A percentile compares a stretch with the other conserved stretches of the same genome.
phyloP scores from a whole-genome alignment of 2,888 invertebrate species.

The Hofmannophila pseudospretella region DNA sequence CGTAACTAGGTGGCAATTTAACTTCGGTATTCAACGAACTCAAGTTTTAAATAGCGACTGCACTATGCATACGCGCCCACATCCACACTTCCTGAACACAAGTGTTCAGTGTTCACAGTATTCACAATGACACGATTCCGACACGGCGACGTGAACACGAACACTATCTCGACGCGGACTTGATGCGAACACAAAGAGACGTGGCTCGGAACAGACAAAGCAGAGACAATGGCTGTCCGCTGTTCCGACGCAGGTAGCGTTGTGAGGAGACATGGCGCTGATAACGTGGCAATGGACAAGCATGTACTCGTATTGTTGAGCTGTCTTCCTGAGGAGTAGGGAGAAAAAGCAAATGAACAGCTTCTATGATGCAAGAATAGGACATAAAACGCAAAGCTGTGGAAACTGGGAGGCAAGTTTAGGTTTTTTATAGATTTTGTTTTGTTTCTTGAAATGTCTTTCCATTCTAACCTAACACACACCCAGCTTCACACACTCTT shows the following conservation, averaged over 20 bases:
- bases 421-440: no score
- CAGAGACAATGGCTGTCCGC: conserved; percentile 22
- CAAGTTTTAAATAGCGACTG: no score
- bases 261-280: conserved; percentile 14
- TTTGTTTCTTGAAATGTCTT: no score
- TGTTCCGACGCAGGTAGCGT: conserved; percentile 14
- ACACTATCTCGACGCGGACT: neutral
- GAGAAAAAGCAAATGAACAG: no score
- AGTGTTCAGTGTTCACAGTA: neutral
- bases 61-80: neutral
- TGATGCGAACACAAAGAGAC: conserved; percentile 5
- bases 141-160: neutral
- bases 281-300: conserved; percentile 15
- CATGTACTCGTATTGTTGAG: conserved; percentile 5
- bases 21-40: no score
- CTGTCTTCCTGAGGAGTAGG: neutral
- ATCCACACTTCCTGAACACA: no score
- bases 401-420: no score
- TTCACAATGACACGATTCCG: neutral
- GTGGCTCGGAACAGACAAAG: conserved; percentile 15
- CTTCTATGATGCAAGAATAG: no score
- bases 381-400: no score
- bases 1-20: no score
- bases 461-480: no score
- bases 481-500: no score